These are phyloP conservation scores for Hoplodrina ambigua DNA, from an alignment of 2,888 invertebrate genomes.

Conservation along the genomic window DNA sequence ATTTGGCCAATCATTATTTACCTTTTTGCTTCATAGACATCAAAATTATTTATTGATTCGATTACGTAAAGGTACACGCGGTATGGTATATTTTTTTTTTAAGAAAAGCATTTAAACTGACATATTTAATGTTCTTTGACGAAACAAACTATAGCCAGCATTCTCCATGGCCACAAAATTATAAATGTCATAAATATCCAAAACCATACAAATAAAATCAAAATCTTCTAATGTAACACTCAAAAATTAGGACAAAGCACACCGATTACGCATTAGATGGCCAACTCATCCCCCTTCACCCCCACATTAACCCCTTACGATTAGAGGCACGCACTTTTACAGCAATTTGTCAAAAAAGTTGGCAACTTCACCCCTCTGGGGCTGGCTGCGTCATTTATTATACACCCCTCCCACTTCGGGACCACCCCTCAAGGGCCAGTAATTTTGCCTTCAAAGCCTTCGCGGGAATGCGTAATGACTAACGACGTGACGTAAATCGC, in stretches of 20 bases:
- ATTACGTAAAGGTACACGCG: background rate
- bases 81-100: no score
- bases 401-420: slow-evolving; percentile 67
- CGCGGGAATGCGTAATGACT: slow-evolving; percentile 87
- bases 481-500: slow-evolving; percentile 86
- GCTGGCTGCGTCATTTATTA: slow-evolving; percentile 83
- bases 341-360: slow-evolving; percentile 90
- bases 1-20: slow-evolving; percentile 6
- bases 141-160: background rate
- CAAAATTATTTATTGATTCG: slow-evolving; percentile 6
- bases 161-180: no score
- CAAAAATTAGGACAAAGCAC: slow-evolving; percentile 56
- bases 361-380: slow-evolving; percentile 80
- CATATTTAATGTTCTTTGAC: no score
- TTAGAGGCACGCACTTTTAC: slow-evolving; percentile 84
- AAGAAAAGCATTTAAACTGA: no score
- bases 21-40: background rate
- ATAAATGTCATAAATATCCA: background rate
- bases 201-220: background rate
- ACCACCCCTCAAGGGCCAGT: slow-evolving; percentile 84
- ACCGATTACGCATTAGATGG: slow-evolving; percentile 48
- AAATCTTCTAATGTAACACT: slow-evolving; percentile 9
- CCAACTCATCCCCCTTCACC: slow-evolving; percentile 52
- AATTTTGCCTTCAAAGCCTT: slow-evolving; percentile 88
- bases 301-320: slow-evolving; percentile 53